Percentiles rank a stretch among this genome's conserved stretches.
phyloP scores from a whole-genome alignment of 2,888 invertebrate genomes.

The Thymelicus acteon region DNA sequence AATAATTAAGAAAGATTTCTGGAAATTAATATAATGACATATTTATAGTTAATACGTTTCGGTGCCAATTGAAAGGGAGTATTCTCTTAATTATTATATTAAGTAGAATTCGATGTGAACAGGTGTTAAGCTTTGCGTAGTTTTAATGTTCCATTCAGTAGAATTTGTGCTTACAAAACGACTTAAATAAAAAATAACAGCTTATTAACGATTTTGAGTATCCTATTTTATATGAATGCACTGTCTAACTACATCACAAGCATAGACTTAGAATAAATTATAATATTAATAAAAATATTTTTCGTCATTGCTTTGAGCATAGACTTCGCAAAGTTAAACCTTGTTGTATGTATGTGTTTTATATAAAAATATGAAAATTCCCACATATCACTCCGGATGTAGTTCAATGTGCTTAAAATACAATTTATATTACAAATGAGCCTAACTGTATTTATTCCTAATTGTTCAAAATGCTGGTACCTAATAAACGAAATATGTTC shows the following conservation, averaged over 20 bases:
- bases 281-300: not conserved
- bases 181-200: not conserved
- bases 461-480: conserved; percentile 24
- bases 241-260: too few species aligned
- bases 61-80: conserved; percentile 29
- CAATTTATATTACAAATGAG: conserved; percentile 5
- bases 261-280: too few species aligned
- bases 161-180: not conserved
- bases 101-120: conserved; percentile 19
- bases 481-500: conserved; percentile 25
- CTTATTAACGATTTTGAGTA: not conserved
- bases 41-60: conserved; percentile 23
- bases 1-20: conserved; percentile 18
- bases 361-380: not conserved
- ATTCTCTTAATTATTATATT: conserved; percentile 14
- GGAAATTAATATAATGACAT: conserved; percentile 21
- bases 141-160: conserved; percentile 10
- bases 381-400: conserved; percentile 15
- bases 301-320: not conserved
- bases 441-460: conserved; percentile 20
- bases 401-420: not conserved
- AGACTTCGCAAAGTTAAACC: conserved; percentile 5
- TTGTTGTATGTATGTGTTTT: not conserved
- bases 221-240: not conserved
- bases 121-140: conserved; percentile 19